Evolutionary conservation across 2,888 invertebrate species (phyloP).

Genomic region (Oconnorella tubifera): DNA sequence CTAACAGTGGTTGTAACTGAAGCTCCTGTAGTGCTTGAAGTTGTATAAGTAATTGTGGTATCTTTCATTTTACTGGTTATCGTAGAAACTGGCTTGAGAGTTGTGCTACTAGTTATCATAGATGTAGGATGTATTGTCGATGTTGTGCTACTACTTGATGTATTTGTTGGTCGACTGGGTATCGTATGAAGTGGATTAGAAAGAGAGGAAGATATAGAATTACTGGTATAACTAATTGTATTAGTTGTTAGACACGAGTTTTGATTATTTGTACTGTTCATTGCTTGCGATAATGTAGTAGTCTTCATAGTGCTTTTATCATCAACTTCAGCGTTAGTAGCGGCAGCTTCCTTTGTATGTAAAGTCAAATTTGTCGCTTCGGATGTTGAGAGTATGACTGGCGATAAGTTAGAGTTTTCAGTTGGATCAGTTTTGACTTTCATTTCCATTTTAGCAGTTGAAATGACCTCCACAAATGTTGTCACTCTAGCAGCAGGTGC

Average conservation of each 20-base stretch:
- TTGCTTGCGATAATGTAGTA: neutral
- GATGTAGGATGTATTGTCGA: no score
- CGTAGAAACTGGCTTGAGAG: neutral
- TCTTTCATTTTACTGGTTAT: neutral
- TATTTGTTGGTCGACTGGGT: neutral
- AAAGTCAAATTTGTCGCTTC: no score
- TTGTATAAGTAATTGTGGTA: neutral
- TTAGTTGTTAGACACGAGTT: neutral
- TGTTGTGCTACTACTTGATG: neutral
- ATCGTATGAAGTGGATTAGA: neutral
- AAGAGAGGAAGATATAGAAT: neutral
- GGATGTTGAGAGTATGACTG: neutral
- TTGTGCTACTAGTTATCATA: neutral
- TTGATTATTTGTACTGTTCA: no score
- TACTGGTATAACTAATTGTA: no score
- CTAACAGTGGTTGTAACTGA: neutral
- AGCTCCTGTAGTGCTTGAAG: neutral
- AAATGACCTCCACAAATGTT: conserved; percentile 6
- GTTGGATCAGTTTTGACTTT: neutral
- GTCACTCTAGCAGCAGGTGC: neutral
- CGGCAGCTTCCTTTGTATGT: no score
- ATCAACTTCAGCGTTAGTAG: neutral
- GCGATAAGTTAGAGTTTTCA: no score
- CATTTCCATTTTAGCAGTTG: conserved; percentile 2
- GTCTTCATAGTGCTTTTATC: neutral